Percentiles rank a stretch among this genome's conserved stretches.
These are phyloP conservation scores for Erythrocercus mccallii DNA, from an alignment of 2,113 vertebrate genomes.

Conservation along the genomic window DNA sequence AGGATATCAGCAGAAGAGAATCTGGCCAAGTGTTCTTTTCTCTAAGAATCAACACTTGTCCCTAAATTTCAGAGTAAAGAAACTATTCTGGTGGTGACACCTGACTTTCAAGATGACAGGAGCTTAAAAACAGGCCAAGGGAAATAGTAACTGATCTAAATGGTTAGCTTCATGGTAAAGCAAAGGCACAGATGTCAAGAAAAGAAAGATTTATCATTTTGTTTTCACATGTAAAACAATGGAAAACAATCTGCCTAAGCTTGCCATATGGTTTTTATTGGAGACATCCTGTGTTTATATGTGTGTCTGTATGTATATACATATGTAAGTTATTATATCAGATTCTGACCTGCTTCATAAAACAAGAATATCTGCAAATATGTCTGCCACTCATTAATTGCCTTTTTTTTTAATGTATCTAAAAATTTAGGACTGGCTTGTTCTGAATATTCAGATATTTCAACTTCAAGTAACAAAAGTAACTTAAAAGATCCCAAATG, in stretches of 20 bases:
- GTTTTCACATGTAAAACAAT: neutral
- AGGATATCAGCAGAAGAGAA: neutral
- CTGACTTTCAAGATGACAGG: neutral
- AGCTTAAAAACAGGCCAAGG: neutral
- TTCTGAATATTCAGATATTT: neutral
- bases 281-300: neutral
- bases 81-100: neutral
- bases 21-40: fast-evolving
- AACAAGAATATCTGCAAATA: neutral
- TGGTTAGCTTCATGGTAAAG: neutral
- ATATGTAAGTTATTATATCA: neutral
- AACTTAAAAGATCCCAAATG: neutral
- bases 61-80: neutral
- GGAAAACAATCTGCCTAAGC: neutral
- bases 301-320: neutral
- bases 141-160: neutral
- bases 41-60: neutral
- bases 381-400: neutral
- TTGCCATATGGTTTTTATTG: neutral
- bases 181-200: neutral
- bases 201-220: neutral
- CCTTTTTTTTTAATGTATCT: neutral
- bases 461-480: neutral
- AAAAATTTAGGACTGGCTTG: neutral
- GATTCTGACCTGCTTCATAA: neutral